Conservation (phyloP, 2,797 vertebrate species). For the Acipenser transmontanus region DNA sequence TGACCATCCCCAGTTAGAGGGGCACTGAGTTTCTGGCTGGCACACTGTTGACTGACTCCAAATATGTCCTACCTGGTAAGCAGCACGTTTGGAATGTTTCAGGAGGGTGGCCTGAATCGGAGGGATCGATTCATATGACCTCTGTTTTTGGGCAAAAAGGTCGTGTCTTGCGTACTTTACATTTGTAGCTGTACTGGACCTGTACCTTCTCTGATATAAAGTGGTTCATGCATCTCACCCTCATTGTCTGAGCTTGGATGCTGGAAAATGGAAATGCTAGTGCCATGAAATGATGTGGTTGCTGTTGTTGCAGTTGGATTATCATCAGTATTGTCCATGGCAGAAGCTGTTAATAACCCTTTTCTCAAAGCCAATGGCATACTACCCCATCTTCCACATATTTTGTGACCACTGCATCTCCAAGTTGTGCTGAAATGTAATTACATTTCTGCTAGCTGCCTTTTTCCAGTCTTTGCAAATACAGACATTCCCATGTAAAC, state of each 20-base stretch:
- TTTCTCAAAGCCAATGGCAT: constrained; percentile 5
- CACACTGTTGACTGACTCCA: neutral
- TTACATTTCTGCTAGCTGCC: constrained; percentile 8
- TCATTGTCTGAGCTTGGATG: constrained; percentile 8
- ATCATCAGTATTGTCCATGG: constrained; percentile 16
- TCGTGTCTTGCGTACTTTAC: neutral
- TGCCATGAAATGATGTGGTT: constrained; percentile 14
- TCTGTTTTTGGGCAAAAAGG: neutral
- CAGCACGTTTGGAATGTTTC: neutral
- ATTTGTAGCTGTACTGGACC: too few relatives aligned
- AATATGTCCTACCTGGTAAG: neutral
- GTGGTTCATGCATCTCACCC: neutral
- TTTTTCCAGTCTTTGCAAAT: constrained; percentile 16
- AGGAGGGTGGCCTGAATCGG: neutral
- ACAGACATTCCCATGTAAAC: constrained; percentile 19
- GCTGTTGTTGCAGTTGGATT: constrained; percentile 8
- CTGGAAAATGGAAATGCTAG: constrained; percentile 13
- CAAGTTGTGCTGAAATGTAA: constrained; percentile 11
- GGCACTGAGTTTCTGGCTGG: neutral
- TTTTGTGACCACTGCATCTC: neutral
- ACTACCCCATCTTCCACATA: constrained; percentile 12
- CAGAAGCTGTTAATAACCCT: constrained; percentile 5
- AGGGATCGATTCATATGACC: neutral
- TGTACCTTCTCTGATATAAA: neutral
- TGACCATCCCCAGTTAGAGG: neutral